phyloP scores from a whole-genome alignment of 2,113 vertebrate species.

The Pomatorhinus ruficollis region DNA sequence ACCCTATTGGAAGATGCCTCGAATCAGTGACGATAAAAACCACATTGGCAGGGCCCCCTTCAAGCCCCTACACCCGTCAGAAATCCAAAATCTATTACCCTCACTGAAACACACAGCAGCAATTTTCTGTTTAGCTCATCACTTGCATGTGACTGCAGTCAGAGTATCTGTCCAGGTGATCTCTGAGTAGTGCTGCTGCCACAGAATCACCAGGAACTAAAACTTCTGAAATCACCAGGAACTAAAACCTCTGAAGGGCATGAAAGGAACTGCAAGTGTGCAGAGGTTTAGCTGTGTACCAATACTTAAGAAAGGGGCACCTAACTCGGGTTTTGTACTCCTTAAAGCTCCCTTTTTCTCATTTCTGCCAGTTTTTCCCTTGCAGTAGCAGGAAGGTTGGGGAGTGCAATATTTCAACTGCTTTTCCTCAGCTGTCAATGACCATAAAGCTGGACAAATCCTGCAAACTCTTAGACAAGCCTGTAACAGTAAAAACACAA shows the following conservation, averaged over 20 bases:
- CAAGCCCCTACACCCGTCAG: background rate
- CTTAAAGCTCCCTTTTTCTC: background rate
- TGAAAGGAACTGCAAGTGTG: background rate
- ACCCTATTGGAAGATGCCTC: background rate
- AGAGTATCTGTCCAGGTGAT: background rate
- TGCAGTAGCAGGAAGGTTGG: background rate
- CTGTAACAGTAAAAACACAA: background rate
- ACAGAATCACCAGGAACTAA: background rate
- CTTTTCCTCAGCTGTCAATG: background rate
- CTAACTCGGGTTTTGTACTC: background rate
- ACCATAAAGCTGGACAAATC: background rate
- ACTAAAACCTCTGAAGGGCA: background rate
- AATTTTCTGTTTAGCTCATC: background rate
- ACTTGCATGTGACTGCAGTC: background rate
- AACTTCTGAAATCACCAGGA: background rate
- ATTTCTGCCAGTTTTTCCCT: background rate
- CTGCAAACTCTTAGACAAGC: background rate
- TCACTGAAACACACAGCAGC: background rate
- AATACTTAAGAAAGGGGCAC: background rate
- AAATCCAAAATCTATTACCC: background rate
- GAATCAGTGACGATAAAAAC: rapidly evolving
- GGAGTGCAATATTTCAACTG: background rate
- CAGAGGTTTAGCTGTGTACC: background rate
- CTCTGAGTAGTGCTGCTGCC: background rate
- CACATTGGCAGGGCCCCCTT: rapidly evolving